phyloP scores from a whole-genome alignment of 1,140 invertebrate genomes.

The Lepidotrigona ventralis region DNA sequence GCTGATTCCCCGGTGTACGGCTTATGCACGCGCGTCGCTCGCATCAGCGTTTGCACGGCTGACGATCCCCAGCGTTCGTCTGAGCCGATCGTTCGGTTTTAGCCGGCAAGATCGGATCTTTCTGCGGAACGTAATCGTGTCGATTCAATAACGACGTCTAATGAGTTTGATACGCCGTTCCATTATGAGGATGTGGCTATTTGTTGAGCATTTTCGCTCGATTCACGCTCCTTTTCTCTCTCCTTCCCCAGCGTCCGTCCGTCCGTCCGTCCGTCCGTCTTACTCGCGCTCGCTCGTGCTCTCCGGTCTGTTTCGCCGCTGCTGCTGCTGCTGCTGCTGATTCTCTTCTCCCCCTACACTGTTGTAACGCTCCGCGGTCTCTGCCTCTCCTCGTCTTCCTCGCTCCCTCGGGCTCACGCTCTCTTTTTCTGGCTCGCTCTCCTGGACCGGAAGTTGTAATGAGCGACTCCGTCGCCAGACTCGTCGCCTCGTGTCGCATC shows the following conservation, averaged over 20 bases:
- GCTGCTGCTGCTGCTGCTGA: background rate
- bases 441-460: conserved; percentile 75
- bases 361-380: conserved; percentile 1
- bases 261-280: conserved; percentile 19
- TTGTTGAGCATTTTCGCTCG: conserved; percentile 70
- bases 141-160: conserved; percentile 69
- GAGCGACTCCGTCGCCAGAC: conserved; percentile 72
- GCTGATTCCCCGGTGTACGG: background rate
- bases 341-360: conserved; percentile 29
- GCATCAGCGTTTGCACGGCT: background rate
- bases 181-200: conserved; percentile 77
- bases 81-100: conserved; percentile 30
- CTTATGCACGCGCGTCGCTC: background rate
- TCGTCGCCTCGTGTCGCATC: conserved; percentile 64
- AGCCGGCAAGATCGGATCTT: conserved; percentile 47
- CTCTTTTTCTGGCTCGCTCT: conserved; percentile 57
- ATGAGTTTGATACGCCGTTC: conserved; percentile 75
- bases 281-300: conserved; percentile 16
- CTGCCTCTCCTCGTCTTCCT: conserved; percentile 20
- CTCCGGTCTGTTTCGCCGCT: conserved; percentile 7
- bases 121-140: conserved; percentile 59
- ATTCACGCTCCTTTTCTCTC: conserved; percentile 56
- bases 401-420: background rate
- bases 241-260: conserved; percentile 23
- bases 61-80: conserved; percentile 8